Evolutionary conservation across 2,797 vertebrate species (phyloP), one percentile per base, ranked within the genome.

Genomic region (Microhierax caerulescens): DNA sequence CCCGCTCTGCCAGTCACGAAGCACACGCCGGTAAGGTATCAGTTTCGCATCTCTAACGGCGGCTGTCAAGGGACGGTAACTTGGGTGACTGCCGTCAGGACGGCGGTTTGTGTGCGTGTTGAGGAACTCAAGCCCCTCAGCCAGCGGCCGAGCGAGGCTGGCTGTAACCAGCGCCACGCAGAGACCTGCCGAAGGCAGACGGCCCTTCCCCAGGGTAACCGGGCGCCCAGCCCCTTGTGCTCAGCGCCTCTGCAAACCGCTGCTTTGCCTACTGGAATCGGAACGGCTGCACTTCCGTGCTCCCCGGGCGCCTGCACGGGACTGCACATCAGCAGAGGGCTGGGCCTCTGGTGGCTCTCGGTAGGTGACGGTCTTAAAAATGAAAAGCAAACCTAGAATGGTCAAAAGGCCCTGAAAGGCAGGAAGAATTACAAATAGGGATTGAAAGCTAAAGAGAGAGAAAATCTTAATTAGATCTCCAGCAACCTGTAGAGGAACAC

Each of bases 401-500:
- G 85, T 50, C 64, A 80, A 79, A 88, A 85, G 45, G 24, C 53
- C 36, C 45, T 25, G 65, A 61, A 91, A 93, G 59, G 50, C 61
- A 48, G 27, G 24, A 50, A 72, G 68, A 91, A 86, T 94, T 83
- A 70, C 54, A 80, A 77, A 75, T 2, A 60, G 70, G 60, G 72
- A 74, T 32, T 89, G 82, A 74, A 87, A 65, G 60, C 72, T 75
- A 61, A 59, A 3, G 23, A 64, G 78, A 63, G 32, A 63, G 72
- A 89, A 85, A 81, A 96, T 95, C 95, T 96, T 95, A 97, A 96
- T 93, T 95, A 80, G 90, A 92, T 96, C 90, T 95, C 64, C n/a
- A 61, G 47, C 72, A 81, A 80, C 80, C 88, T 94, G 90, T 36
- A 85, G 92, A 96, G 77, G 80, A 96, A 18, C 15, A 10, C 16